Evolutionary conservation across 2,113 vertebrate species (phyloP).

Genomic region (Catharus minimus): DNA sequence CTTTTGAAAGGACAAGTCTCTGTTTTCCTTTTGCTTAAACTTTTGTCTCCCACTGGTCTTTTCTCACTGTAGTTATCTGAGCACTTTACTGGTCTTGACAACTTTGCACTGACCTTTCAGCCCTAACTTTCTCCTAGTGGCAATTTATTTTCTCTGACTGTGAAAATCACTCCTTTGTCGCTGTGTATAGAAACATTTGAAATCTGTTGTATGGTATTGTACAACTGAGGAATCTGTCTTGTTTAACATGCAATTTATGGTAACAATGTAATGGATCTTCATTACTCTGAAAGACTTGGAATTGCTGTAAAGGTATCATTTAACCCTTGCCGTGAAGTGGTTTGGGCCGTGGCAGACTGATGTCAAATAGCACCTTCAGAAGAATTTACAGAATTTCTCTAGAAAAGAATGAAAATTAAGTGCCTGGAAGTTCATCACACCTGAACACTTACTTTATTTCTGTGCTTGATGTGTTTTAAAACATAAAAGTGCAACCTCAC

Average conservation of each 20-base stretch:
- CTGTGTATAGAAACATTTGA: not conserved
- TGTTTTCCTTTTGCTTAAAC: not conserved
- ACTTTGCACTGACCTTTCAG: not conserved
- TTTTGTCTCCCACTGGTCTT: not conserved
- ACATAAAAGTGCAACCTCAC: not conserved
- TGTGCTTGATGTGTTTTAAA: not conserved
- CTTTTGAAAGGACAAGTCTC: not conserved
- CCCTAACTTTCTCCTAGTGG: not conserved
- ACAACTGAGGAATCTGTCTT: not conserved
- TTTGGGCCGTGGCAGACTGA: not conserved
- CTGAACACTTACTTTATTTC: not conserved
- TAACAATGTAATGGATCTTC: not conserved
- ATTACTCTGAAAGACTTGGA: not conserved
- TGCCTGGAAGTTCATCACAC: not conserved
- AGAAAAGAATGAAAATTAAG: not conserved
- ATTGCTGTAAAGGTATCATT: not conserved
- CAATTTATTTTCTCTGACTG: not conserved
- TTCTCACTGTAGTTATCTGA: not conserved
- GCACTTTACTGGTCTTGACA: not conserved
- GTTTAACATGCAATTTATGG: not conserved
- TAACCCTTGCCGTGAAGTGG: not conserved
- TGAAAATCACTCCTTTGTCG: not conserved
- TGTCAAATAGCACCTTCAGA: not conserved
- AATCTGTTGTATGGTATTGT: not conserved
- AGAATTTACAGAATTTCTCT: not conserved